Conservation (phyloP, 1,140 invertebrate species). For the Aphis gossypii region DNA sequence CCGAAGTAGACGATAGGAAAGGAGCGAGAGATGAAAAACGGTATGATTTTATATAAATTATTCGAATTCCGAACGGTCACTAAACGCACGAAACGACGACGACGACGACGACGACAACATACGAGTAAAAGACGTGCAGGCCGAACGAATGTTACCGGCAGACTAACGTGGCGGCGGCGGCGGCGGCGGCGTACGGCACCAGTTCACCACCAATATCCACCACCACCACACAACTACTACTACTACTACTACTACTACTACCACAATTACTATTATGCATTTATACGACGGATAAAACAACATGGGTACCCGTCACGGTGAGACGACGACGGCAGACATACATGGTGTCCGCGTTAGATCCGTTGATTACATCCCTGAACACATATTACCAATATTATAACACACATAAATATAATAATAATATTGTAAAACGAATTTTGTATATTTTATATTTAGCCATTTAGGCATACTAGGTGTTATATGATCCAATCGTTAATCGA, state of each 20-base stretch:
- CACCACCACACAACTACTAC: neutral
- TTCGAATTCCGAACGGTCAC: neutral
- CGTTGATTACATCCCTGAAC: neutral
- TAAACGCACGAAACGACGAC: neutral
- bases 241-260: neutral
- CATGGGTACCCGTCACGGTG: neutral
- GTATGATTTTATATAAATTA: neutral
- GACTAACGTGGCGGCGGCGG: conserved; percentile 8
- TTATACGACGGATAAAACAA: neutral
- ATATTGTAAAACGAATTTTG: neutral
- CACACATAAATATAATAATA: neutral
- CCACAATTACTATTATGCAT: neutral
- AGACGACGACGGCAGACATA: neutral
- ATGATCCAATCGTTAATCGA: neutral
- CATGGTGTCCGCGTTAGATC: neutral
- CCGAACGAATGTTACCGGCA: conserved; percentile 29
- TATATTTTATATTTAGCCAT: neutral
- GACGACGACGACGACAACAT: neutral
- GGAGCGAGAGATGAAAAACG: neutral
- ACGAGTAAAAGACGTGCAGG: neutral
- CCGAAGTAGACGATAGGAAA: neutral
- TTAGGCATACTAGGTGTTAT: neutral
- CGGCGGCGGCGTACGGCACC: neutral
- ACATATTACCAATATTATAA: neutral
- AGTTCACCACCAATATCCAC: neutral